Evolutionary conservation across 2,113 vertebrate species (phyloP), one percentile per base, ranked within the genome.

Genomic region (Vidua macroura): DNA sequence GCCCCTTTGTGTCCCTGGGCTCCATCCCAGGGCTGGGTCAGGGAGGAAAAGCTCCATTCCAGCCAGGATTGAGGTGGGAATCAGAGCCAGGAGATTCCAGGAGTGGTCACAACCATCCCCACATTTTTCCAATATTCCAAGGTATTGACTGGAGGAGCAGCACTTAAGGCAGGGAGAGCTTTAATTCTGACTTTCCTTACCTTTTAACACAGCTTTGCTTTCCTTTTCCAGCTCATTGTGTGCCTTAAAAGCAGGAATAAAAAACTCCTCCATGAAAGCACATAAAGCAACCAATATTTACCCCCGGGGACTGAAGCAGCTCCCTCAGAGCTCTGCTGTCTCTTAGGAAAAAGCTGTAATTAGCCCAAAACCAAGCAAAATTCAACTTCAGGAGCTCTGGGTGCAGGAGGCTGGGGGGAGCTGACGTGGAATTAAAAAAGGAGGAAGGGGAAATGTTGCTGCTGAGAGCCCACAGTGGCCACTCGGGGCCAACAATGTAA

Each of bases 241-340:
- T 90, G 48, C 91, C 95, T 75, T 93, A 89, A 97, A 96, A 97
- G 87, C 95, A 97, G 93, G 96, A 89, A 93, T 94, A 92, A 91
- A 62, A n/a, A 77, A 10, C 28, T 90, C 88, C 95, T 97, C 92
- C 70, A 24, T 76, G 87, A 86, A 88, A 96, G 76, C 94, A 92
- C 93, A 95, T 91, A 93, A 97, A 97, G 21, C 90, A 94, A 86
- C 89, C 96, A 88, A 39, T 91, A 85, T 91, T 97, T 95, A 92
- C 97, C 95, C 95, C 97, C 78, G 28, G 97, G 97, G 96, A 86
- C 87, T 88, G 81, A 70, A 96, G 93, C 97, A 96, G 96, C 97
- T 97, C 96, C 97, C 96, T 96, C 94, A 88, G 95, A 97, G 95
- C 88, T 93, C 85, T 88, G 52, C 82, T 80, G 55, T 79, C 97